Evolutionary conservation across 2,113 vertebrate genomes (phyloP).

Genomic region (Gobio gobio): DNA sequence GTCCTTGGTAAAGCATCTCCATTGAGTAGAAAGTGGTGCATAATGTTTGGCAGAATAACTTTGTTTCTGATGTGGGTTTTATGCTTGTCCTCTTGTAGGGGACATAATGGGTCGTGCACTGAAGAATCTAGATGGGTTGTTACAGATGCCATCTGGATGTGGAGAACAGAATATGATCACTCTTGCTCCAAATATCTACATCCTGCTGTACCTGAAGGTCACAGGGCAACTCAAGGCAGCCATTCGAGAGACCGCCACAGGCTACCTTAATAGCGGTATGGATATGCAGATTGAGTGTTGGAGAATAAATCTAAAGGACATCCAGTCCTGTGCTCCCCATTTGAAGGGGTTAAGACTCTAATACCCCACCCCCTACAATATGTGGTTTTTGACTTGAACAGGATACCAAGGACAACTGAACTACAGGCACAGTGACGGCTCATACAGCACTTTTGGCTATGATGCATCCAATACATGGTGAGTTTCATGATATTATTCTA

Average conservation of each 20-base stretch:
- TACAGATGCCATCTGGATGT: conserved; percentile 86
- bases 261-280: background rate
- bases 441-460: conserved; percentile 75
- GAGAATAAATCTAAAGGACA: too few relatives aligned
- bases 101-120: conserved; percentile 84
- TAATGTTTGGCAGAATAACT: accelerated
- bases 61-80: background rate
- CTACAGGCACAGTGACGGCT: conserved; percentile 79
- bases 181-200: conserved; percentile 87
- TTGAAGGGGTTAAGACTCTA: too few relatives aligned
- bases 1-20: conserved; percentile 73
- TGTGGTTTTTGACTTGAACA: conserved; percentile 51
- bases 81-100: conserved; percentile 68
- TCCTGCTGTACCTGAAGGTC: conserved; percentile 81
- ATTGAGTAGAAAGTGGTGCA: background rate
- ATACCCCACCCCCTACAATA: too few relatives aligned
- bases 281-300: background rate
- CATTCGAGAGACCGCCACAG: conserved; percentile 51
- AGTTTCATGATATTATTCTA: conserved; percentile 53
- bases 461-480: conserved; percentile 85
- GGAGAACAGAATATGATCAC: conserved; percentile 89
- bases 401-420: conserved; percentile 87
- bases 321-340: too few relatives aligned
- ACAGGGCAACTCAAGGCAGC: conserved; percentile 82
- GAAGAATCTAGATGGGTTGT: conserved; percentile 79